phyloP scores from a whole-genome alignment of 2,113 vertebrate species.

The Prunella fulvescens region DNA sequence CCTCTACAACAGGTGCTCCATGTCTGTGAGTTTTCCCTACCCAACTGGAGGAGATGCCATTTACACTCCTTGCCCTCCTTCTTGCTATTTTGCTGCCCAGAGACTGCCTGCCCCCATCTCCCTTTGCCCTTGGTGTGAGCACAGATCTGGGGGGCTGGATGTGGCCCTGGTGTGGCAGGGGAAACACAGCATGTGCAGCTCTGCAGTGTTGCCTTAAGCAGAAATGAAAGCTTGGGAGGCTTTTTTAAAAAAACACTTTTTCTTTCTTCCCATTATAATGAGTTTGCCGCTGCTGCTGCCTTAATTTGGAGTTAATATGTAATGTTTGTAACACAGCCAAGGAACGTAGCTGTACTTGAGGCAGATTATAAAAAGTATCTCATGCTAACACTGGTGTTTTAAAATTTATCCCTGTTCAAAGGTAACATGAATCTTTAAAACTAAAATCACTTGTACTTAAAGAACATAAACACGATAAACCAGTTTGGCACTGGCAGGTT shows the following conservation, averaged over 20 bases:
- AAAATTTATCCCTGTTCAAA: slow-evolving; percentile 53
- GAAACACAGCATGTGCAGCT: neutral
- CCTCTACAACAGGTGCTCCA: neutral
- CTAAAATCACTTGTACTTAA: slow-evolving; percentile 32
- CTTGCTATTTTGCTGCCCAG: neutral
- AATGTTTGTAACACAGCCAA: slow-evolving; percentile 52
- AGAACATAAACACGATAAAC: slow-evolving; percentile 60
- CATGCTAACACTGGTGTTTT: slow-evolving; percentile 31
- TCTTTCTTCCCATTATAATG: slow-evolving; percentile 9
- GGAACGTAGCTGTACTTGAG: neutral
- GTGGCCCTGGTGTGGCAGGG: neutral
- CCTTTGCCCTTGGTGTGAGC: neutral
- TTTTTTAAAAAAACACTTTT: neutral
- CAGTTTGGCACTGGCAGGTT: neutral
- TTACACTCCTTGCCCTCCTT: neutral
- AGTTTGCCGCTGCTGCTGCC: slow-evolving; percentile 46
- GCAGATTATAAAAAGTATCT: slow-evolving; percentile 45
- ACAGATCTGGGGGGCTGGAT: neutral
- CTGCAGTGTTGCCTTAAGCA: slow-evolving; percentile 7
- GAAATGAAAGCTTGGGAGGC: neutral
- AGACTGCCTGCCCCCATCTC: neutral
- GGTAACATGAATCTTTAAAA: slow-evolving; percentile 57
- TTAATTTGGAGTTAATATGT: slow-evolving; percentile 66
- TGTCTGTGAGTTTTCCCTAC: neutral
- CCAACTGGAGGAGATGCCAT: neutral